These are phyloP conservation scores for Vollenhovia emeryi DNA, from an alignment of 1,140 invertebrate species.

Conservation along the genomic window DNA sequence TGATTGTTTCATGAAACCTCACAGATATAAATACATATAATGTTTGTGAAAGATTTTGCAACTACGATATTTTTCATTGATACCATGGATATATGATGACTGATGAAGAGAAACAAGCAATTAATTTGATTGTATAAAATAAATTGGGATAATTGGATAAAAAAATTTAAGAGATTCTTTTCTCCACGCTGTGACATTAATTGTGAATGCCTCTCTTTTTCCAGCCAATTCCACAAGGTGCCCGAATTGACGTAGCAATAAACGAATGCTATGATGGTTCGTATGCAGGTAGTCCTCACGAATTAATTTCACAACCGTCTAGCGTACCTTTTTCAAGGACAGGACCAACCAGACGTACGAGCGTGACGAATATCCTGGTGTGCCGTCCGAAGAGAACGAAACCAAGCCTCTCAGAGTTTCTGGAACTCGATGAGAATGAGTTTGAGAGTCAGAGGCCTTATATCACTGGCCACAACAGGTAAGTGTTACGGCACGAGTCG, in stretches of 20 bases:
- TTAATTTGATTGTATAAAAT: neutral
- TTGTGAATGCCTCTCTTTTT: conserved; percentile 69
- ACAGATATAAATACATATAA: neutral
- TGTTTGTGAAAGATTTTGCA: neutral
- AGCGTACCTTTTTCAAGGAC: conserved; percentile 89
- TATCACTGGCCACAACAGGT: conserved; percentile 96
- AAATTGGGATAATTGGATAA: neutral
- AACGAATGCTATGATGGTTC: conserved; percentile 98
- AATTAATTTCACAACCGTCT: conserved; percentile 91
- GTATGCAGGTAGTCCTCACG: conserved; percentile 97
- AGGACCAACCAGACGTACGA: conserved; percentile 93
- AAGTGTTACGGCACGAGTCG: conserved; percentile 55
- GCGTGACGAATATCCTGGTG: conserved; percentile 95
- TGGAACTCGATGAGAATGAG: conserved; percentile 93
- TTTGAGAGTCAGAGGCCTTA: conserved; percentile 93
- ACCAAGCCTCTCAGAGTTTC: conserved; percentile 93
- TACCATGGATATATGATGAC: neutral
- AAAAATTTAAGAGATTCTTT: too few species aligned
- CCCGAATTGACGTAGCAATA: conserved; percentile 96
- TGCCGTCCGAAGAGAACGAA: conserved; percentile 92
- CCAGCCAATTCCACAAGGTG: conserved; percentile 92
- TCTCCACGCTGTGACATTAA: neutral
- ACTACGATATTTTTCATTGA: neutral
- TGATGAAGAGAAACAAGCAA: neutral
- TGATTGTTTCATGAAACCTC: neutral